Evolutionary conservation across 1,140 invertebrate species (phyloP).

Genomic region (roundworm (Caenorhabditis elegans)): WBcel235 BX284605.5:12601501-12602000

Average conservation of each 20-base stretch:
- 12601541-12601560: conserved; percentile 84
- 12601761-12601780: conserved; percentile 83
- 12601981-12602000: conserved; percentile 68
- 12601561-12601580: conserved; percentile 83
- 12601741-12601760: conserved; percentile 76
- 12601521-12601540: conserved; percentile 80
- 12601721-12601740: conserved; percentile 74
- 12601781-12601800: conserved; percentile 73
- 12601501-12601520: conserved; percentile 73
- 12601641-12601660: conserved; percentile 52
- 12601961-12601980: conserved; percentile 48
- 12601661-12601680: not conserved
- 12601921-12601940: conserved; percentile 84
- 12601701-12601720: no score
- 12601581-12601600: conserved; percentile 60
- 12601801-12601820: conserved; percentile 78
- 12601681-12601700: not conserved
- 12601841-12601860: conserved; percentile 7
- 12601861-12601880: conserved; percentile 75
- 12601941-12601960: conserved; percentile 71
- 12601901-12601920: conserved; percentile 76
- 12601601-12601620: conserved; percentile 36
- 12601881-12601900: conserved; percentile 80
- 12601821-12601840: conserved; percentile 67
- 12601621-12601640: conserved; percentile 53